Base-by-base conservation (phyloP, 92 coral and sea anemone species). In the Phymanthus crucifer region DNA sequence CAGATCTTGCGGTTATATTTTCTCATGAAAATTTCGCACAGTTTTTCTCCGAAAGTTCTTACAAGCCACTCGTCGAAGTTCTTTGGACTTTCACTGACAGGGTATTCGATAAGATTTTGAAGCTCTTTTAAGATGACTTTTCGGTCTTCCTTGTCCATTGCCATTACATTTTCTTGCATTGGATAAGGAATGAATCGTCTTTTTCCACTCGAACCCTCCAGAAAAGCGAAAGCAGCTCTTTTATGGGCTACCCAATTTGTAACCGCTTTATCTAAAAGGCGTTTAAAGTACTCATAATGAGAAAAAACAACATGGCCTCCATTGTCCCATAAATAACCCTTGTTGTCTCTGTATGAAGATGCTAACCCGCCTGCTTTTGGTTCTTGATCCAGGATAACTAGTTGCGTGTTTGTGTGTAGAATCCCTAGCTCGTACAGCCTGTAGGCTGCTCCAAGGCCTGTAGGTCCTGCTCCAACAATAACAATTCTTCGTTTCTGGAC, bases 281-380 rank as follows among this genome's bases (percentile, higher is more conserved):
- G 72, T 47, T 87, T 90, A 54, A 89, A 89, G 36, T 89, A 89
- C 14, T 74, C 75, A 29, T 83, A 89, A 75, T 89, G 93, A 0
- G 93, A 89, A 35, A 77, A 86, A 3, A 86, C 86, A 36, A 87
- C 93, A 47, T 89, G 93, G 0, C 93, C 93, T 0, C 88, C 93
- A 90, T 87, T 87, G 66, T 89, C 91, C 93, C 91, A 89, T 47
- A 89, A 83, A 70, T 82, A 89, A 16, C 88, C 93, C 40, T 73
- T 61, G 5, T 87, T 66, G 70, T 89, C 93, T 79, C 93, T 68
- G 32, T 87, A 79, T 40, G 93, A 89, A 17, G 79, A 46, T 14
- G 93, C 88, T 23, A 89, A 83, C 3, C 93, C 93, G 0, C 93
- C 93, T 0, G 93, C 82, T 32, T 74, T 89, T 2, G n/a, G 45